Base-by-base conservation (phyloP, 2,888 invertebrate genomes). In the Pachymerium ferrugineum region DNA sequence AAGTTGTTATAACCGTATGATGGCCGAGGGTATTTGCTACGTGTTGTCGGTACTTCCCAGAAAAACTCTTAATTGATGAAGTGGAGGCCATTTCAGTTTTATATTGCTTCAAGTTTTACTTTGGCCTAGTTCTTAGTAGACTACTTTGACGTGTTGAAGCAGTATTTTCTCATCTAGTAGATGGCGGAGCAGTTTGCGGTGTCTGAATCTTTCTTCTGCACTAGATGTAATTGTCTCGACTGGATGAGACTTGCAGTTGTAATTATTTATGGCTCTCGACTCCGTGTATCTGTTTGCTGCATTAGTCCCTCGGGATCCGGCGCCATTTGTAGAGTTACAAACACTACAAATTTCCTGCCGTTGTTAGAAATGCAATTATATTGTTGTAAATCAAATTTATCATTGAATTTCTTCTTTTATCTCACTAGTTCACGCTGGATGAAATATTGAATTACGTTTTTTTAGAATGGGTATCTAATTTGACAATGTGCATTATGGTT, bases 41-140 rank as follows among this genome's bases (percentile, higher is more conserved):
- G 5, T 54, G 54, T 54, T 14, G 14, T 8, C 22, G 54, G 54
- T 28, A 28, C 22, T 54, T 54, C 54, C 25, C 14, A 54, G 54
- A 54, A 54, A 54, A 54, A 54, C 54, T 54, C 54, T 54, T 54
- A 54, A 54, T 54, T 54, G 54, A 54, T 54, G 54, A 25, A 54
- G 54, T 3, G 4, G 54, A 54, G 54, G 25, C 54, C 54, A 22
- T 54, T 54, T 22, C 25, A 54, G 6, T 25, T 54, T 54, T 54
- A 54, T 54, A 54, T 25, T 54, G 12, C 54, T 54, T 25, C 28
- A 54, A n/a, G n/a, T n/a, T n/a, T n/a, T n/a, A 54, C 54, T 54
- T 54, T 54, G 28, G 22, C 54, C 54, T 25, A 54, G 54, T 54
- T 22, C 54, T 54, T 6, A 25, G 54, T 28, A 54, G 54, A 22